Percentiles rank a stretch among this genome's conserved stretches.
Evolutionary conservation across 2,888 invertebrate genomes (phyloP).

Genomic region (Leptogaster cylindrica): DNA sequence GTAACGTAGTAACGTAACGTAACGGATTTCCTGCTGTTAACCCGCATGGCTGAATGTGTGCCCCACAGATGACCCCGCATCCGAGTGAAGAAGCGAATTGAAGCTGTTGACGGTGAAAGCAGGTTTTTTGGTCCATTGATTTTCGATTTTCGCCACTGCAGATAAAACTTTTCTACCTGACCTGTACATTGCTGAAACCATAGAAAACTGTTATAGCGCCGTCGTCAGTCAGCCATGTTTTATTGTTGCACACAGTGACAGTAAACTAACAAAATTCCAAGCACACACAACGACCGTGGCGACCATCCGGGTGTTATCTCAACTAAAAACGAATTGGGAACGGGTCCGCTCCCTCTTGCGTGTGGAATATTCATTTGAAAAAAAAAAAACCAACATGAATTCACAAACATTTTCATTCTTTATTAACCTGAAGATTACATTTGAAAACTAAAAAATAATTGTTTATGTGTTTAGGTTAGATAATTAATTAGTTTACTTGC

Average conservation of each 20-base stretch:
- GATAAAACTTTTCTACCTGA: slow-evolving; percentile 26
- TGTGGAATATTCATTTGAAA: slow-evolving; percentile 20
- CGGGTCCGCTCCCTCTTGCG: background rate
- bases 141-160: slow-evolving; percentile 34
- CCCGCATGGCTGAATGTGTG: too few relatives aligned
- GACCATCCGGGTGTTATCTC: background rate
- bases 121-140: slow-evolving; percentile 29
- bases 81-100: too few relatives aligned
- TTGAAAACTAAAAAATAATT: too few relatives aligned
- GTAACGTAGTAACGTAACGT: too few relatives aligned
- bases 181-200: slow-evolving; percentile 26
- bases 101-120: too few relatives aligned
- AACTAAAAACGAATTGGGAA: slow-evolving; percentile 28
- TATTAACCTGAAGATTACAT: too few relatives aligned
- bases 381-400: too few relatives aligned
- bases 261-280: slow-evolving; percentile 2
- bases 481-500: too few relatives aligned
- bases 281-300: slow-evolving; percentile 1
- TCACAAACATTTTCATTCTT: too few relatives aligned
- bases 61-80: too few relatives aligned
- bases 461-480: too few relatives aligned
- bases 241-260: background rate
- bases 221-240: slow-evolving; percentile 30
- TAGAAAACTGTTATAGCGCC: slow-evolving; percentile 34
- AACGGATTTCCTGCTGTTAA: too few relatives aligned